Evolutionary conservation across 1,140 invertebrate species (phyloP), one percentile per base, ranked within the genome.

Genomic region (Brachionus angularis): DNA sequence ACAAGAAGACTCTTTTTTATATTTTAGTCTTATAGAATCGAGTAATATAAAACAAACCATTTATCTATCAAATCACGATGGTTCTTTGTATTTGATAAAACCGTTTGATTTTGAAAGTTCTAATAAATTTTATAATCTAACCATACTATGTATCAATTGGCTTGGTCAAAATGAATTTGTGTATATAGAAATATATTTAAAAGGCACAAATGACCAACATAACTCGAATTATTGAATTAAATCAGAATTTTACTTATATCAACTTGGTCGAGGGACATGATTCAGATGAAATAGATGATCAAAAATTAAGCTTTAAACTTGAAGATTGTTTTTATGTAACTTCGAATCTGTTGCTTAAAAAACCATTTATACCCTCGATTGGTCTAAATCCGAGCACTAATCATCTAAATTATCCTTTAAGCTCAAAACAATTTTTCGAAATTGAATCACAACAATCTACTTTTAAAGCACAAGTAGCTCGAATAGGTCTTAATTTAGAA

Each of bases 121-220:
- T 12, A 12, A 25, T 2, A 46, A 34, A 34, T 36, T 33, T 23
- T 50, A 36, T 31, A 67, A 67, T 16, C 10, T 67, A 12, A 67
- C n/a, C 29, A 27, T 67, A 7, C 25, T 67, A 27, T 34, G 46
- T 3, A 67, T 42, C 8, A 67, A 67, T 36, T 67, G 62, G 62
- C 27, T 25, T 5, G 62, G 62, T 8, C 62, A 67, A 31, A 36
- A 33, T 7, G 62, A 67, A 12, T 29, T 12, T 47, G 47, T 67
- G 16, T 47, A 34, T n/a, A 33, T 67, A 2, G 31, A 47, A 27
- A 42, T 67, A 7, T 10, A 49, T 34, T 39, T 67, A 8, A 46
- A 47, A 67, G 62, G 47, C 31, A 50, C 42, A 1, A 67, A 67
- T 50, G 62, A 67, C n/a, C n/a, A n/a, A n/a, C n/a, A n/a, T n/a